Base-by-base conservation (phyloP, 2,113 vertebrate species). In the Semnornis frantzii region DNA sequence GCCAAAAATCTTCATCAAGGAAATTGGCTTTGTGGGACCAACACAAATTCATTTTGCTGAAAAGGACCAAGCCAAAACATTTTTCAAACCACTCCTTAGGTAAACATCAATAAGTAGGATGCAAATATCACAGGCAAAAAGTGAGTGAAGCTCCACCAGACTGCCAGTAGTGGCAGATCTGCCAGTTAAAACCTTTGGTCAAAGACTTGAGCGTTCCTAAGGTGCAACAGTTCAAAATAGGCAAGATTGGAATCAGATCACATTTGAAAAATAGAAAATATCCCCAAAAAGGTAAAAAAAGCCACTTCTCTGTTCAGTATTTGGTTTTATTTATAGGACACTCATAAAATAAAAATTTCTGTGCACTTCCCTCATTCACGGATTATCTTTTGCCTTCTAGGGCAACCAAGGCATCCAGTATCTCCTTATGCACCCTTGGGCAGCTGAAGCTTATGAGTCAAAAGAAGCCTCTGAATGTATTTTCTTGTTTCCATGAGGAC, bases 161-260 rank as follows among this genome's bases (percentile, higher is more conserved):
- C 5, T 55, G n/a, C 14, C 34, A 28, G 31, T 4, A 31, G 48
- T 4, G 23, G 34, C 42, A 60, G 59, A 80, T 33, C 52, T 48
- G 39, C 12, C 68, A 64, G 17, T 6, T 6, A 14, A 62, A 73
- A n/a, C 23, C 60, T 54, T 58, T 30, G 34, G 34, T 50, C 39
- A 34, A 37, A 87, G 27, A 2, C 17, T 15, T 0, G 0, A 62
- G 10, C 0, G 0, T 19, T 65, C 52, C 62, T 9, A 34, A 46
- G 46, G 25, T 81, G 18, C 52, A 93, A 52, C 57, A 80, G 17
- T 10, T 30, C 21, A 75, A 58, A 76, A 44, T 0, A 69, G 50
- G 17, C 17, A 5, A 74, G 31, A 12, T 12, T 9, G 62, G 24
- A 69, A 66, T 39, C 24, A 37, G 54, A 31, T 16, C 23, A 33